Evolutionary conservation across 2,888 invertebrate genomes (phyloP).

Genomic region (Pecten maximus): DNA sequence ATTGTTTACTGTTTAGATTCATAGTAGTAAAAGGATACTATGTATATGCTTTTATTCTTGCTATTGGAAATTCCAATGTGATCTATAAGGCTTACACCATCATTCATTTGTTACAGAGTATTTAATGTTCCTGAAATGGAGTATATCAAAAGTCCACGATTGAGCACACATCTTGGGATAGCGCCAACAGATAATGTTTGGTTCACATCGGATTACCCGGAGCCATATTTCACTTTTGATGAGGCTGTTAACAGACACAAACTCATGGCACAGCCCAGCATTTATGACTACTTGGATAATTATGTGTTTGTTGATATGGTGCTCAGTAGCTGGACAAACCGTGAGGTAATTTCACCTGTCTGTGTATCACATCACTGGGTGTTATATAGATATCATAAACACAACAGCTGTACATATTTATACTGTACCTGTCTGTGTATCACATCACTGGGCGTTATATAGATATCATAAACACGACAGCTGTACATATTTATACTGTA

Average conservation of each 20-base stretch:
- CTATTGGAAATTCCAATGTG: too few relatives aligned
- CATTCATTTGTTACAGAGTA: neutral
- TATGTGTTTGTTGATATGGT: constrained; percentile 71
- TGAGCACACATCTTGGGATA: constrained; percentile 35
- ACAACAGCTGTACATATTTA: too few relatives aligned
- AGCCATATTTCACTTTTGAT: constrained; percentile 62
- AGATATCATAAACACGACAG: too few relatives aligned
- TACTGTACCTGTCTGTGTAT: neutral
- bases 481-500: too few relatives aligned
- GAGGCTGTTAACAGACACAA: constrained; percentile 73
- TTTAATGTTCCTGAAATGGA: neutral
- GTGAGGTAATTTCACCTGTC: constrained; percentile 70
- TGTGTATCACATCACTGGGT: too few relatives aligned
- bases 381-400: too few relatives aligned
- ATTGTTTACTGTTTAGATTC: too few relatives aligned
- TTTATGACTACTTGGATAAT: constrained; percentile 74
- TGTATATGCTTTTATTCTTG: too few relatives aligned
- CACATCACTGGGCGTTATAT: too few relatives aligned
- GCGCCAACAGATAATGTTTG: constrained; percentile 76
- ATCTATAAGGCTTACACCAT: too few relatives aligned
- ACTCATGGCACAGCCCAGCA: constrained; percentile 76
- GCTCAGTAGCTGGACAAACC: constrained; percentile 74
- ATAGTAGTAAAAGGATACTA: too few relatives aligned
- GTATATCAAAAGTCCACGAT: neutral
- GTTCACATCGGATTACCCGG: constrained; percentile 70